phyloP scores from a whole-genome alignment of 2,888 invertebrate species.

The Reticulitermes lucifugus region DNA sequence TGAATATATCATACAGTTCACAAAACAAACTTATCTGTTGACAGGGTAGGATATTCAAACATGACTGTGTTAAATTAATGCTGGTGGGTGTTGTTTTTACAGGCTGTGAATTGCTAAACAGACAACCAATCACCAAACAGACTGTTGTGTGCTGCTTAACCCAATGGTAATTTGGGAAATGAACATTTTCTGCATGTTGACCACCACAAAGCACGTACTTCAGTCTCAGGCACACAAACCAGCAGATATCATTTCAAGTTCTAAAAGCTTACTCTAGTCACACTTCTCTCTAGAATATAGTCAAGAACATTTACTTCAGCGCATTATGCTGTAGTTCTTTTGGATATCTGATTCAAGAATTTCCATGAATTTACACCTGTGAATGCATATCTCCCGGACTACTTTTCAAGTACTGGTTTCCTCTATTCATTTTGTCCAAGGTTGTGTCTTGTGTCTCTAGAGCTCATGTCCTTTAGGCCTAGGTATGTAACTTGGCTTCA shows the following conservation, averaged over 20 bases:
- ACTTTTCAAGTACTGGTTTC: neutral
- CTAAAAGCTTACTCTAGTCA: constrained; percentile 1
- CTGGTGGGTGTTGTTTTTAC: neutral
- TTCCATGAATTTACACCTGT: neutral
- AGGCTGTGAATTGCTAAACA: constrained; percentile 31
- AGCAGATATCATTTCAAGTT: constrained; percentile 16
- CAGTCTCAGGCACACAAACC: neutral
- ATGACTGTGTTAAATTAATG: neutral
- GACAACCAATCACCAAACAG: constrained; percentile 14
- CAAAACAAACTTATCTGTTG: neutral
- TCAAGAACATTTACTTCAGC: neutral
- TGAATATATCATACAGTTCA: too few relatives aligned
- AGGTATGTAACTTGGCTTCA: constrained; percentile 21
- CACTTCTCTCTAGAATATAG: constrained; percentile 3
- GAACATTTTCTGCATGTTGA: neutral
- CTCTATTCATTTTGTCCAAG: constrained; percentile 24
- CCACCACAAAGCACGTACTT: neutral
- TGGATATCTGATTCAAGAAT: constrained; percentile 12
- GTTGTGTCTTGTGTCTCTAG: constrained; percentile 26
- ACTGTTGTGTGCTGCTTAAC: constrained; percentile 7
- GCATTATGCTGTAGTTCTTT: constrained; percentile 16
- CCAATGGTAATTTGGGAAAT: neutral
- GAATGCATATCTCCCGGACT: constrained; percentile 4
- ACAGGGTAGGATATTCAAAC: neutral
- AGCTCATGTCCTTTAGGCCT: constrained; percentile 24